Percentiles rank a stretch among this genome's conserved stretches.
phyloP scores from a whole-genome alignment of 1,140 invertebrate genomes.

The Bactericera cockerelli region DNA sequence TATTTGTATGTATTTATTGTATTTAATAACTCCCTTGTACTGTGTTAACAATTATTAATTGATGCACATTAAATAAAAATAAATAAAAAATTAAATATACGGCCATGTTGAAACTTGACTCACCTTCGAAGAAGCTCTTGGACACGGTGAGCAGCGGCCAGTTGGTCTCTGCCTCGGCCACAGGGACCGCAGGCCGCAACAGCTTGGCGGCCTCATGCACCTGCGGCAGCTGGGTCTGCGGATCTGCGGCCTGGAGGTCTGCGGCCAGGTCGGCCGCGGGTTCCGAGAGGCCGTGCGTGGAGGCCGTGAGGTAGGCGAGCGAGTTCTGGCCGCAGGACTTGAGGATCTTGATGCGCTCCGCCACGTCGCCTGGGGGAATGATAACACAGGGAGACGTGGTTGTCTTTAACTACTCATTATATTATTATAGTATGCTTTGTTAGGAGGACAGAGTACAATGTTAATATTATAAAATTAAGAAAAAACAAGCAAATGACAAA shows the following conservation, averaged over 20 bases:
- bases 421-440: too few species aligned
- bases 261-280: slow-evolving; percentile 59
- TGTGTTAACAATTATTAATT: too few species aligned
- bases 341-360: slow-evolving; percentile 79
- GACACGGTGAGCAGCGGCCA: slow-evolving; percentile 93
- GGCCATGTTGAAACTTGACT: too few species aligned
- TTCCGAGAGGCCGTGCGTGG: slow-evolving; percentile 77
- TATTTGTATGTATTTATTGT: too few species aligned
- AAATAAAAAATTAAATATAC: too few species aligned
- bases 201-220: slow-evolving; percentile 60
- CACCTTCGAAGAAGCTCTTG: slow-evolving; percentile 60
- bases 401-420: too few species aligned
- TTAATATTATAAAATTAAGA: too few species aligned
- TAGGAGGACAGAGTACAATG: too few species aligned
- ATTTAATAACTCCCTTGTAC: too few species aligned
- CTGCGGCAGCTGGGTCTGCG: slow-evolving; percentile 48
- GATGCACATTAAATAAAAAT: too few species aligned
- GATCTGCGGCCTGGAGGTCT: slow-evolving; percentile 32
- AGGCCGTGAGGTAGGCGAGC: slow-evolving; percentile 84
- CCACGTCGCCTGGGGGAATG: slow-evolving; percentile 45
- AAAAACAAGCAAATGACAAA: too few species aligned
- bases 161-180: slow-evolving; percentile 75
- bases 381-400: too few species aligned
- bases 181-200: slow-evolving; percentile 72
- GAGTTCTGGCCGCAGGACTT: slow-evolving; percentile 48